phyloP scores from a whole-genome alignment of 2,888 invertebrate genomes.

The Micoletzkya japonica region DNA sequence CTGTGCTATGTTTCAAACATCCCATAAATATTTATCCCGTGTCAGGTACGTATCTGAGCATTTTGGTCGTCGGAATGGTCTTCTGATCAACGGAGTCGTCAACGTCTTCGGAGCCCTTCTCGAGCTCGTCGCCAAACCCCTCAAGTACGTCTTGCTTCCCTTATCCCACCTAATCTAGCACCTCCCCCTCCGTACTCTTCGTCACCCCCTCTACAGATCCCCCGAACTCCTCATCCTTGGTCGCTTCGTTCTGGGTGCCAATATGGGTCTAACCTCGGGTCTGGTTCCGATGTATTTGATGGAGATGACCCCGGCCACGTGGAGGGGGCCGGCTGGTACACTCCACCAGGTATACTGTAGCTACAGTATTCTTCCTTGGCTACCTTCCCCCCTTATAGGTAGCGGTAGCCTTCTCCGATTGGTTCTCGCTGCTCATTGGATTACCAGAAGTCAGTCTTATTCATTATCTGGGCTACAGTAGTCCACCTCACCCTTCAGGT shows the following conservation, averaged over 20 bases:
- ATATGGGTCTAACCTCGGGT: conserved; percentile 66
- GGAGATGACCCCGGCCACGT: conserved; percentile 65
- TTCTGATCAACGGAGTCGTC: conserved; percentile 58
- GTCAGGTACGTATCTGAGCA: conserved; percentile 63
- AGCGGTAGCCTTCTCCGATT: conserved; percentile 66
- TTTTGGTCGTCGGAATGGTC: conserved; percentile 64
- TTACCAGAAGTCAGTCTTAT: conserved; percentile 59
- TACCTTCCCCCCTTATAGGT: conserved; percentile 38
- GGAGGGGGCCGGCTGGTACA: conserved; percentile 67
- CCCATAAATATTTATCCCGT: background rate
- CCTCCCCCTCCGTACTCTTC: background rate
- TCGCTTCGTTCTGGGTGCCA: conserved; percentile 64
- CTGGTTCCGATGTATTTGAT: conserved; percentile 66
- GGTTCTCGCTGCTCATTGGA: conserved; percentile 66
- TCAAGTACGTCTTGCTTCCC: conserved; percentile 32
- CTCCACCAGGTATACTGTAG: conserved; percentile 60
- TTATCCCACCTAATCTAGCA: background rate
- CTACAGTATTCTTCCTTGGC: background rate
- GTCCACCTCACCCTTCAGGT: background rate
- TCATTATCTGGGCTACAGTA: background rate
- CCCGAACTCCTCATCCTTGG: conserved; percentile 67
- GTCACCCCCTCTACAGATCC: conserved; percentile 33
- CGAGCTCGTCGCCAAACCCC: conserved; percentile 64
- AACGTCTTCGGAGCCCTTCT: conserved; percentile 64
- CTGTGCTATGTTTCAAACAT: too few relatives aligned